Evolutionary conservation across 2,113 vertebrate genomes (phyloP).

Genomic region (Chamaea fasciata): DNA sequence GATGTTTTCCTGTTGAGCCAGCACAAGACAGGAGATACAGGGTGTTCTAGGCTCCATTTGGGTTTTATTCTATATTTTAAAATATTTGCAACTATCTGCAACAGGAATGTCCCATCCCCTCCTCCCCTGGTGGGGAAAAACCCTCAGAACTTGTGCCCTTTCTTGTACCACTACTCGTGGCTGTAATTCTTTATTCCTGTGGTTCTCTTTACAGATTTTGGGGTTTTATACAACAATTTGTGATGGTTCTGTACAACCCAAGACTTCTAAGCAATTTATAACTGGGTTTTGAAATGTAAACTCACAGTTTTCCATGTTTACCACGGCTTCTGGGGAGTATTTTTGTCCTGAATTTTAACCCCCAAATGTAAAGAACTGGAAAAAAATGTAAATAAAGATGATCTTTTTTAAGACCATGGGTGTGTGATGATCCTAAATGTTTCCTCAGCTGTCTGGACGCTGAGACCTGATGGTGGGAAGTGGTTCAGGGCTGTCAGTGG

Average conservation of each 20-base stretch:
- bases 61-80: not conserved
- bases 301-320: not conserved
- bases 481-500: not conserved
- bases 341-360: not conserved
- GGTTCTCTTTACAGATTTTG: not conserved
- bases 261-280: not conserved
- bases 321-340: not conserved
- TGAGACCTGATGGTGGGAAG: accelerated
- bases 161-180: not conserved
- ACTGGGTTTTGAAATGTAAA: not conserved
- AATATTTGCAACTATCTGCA: not conserved
- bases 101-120: not conserved
- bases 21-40: not conserved
- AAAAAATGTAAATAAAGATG: conserved; percentile 11
- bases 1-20: not conserved
- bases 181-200: not conserved
- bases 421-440: not conserved
- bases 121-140: not conserved
- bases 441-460: accelerated
- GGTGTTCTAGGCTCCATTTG: not conserved
- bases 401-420: not conserved
- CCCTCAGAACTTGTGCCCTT: not conserved
- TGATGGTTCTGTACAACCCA: not conserved
- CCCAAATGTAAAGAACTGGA: not conserved
- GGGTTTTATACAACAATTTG: not conserved